Evolutionary conservation across 1,140 invertebrate species (phyloP).

Genomic region (Thaumetopoea pityocampa): DNA sequence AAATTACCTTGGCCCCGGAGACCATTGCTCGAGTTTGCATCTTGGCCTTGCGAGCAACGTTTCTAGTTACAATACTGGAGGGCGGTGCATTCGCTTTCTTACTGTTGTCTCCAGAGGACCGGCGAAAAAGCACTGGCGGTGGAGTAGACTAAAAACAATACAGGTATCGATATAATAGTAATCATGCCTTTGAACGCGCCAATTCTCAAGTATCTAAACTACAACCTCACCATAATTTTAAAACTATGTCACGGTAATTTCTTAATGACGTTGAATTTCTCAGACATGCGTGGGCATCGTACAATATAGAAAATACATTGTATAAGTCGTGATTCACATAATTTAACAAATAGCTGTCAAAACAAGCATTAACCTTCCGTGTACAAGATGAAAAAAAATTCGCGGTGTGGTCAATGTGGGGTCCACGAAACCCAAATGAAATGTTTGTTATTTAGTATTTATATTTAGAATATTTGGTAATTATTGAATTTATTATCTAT

Average conservation of each 20-base stretch:
- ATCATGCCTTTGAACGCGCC: constrained; percentile 6
- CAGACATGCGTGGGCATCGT: constrained; percentile 6
- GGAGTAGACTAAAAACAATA: constrained; percentile 49
- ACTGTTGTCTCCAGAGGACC: constrained; percentile 47
- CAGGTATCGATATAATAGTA: constrained; percentile 2
- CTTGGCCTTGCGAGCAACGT: constrained; percentile 78
- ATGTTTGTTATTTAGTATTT: no score
- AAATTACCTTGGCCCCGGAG: constrained; percentile 57
- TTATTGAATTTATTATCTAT: no score
- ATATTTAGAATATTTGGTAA: no score
- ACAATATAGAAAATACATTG: no score
- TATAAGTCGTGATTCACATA: no score
- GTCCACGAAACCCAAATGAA: background rate
- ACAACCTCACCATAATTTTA: constrained; percentile 12
- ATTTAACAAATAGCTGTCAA: no score
- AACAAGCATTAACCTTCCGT: background rate
- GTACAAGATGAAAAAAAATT: constrained; percentile 12
- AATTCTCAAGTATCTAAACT: constrained; percentile 6
- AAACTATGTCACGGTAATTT: constrained; percentile 1
- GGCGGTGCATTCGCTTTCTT: constrained; percentile 54
- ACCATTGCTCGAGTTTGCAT: constrained; percentile 78
- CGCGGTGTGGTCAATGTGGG: constrained; percentile 1
- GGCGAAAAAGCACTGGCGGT: constrained; percentile 40
- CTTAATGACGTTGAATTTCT: constrained; percentile 3
- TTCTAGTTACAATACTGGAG: constrained; percentile 74